Evolutionary conservation across 2,888 invertebrate species (phyloP), one percentile per base, ranked within the genome.

Genomic region (Drosophila planitibia): DNA sequence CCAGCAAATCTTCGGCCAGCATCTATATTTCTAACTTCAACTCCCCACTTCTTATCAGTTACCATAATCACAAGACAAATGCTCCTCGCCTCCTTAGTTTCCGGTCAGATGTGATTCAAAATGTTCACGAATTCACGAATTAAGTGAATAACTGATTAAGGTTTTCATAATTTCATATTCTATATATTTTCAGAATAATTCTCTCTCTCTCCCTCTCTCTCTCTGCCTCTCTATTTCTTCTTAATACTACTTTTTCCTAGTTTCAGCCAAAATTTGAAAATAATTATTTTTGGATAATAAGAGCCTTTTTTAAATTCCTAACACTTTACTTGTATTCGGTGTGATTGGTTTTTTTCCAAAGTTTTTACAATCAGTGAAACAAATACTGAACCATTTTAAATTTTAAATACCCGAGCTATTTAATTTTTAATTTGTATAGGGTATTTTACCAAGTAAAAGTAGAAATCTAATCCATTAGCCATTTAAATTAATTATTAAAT

Each of bases 291-390:
- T 41, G 3, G 12, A n/a, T 10, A 41, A 4, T 10, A 41, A n/a
- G 0, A 10, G 0, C 10, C 4, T 5, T n/a, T 41, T n/a, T n/a
- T 4, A 3, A 41, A n/a, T 9, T n/a, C 12, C 7, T n/a, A 19
- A 39, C 19, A 4, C 1, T 39, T 39, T 0, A n/a, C 19, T 19
- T 19, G 6, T 39, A 22, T 12, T 44, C 12, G 3, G 4, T 5
- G 41, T 10, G 2, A 12, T 14, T 3, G 1, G 1, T 1, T 22
- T 44, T 44, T 14, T 12, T 0, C 5, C 4, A 5, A 1, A 0
- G 3, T 22, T 47, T 22, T 44, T 2, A 44, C 10, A n/a, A 44
- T 44, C 14, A 3, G 1, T 0, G 6, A 12, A 22, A 14, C 3
- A 44, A 22, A 3, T 14, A 44, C 22, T 44, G 14, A 6, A 22